Evolutionary conservation across 2,888 invertebrate species (phyloP), one percentile per base, ranked within the genome.

Genomic region (Eilema sororculum): DNA sequence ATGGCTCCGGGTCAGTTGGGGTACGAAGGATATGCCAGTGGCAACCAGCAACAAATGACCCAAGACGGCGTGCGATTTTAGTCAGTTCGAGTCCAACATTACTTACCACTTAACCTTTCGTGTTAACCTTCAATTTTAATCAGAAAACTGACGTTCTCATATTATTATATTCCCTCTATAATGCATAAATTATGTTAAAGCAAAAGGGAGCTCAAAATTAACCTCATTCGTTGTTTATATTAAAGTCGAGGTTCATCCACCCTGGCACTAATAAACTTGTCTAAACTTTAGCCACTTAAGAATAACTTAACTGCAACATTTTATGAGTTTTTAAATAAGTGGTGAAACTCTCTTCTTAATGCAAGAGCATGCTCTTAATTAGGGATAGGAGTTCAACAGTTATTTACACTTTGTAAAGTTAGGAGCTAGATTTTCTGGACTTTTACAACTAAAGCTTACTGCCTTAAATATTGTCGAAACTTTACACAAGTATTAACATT

Each of bases 161-260:
- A n/a, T n/a, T n/a, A n/a, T n/a, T n/a, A 6, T 5, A 46, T 5
- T 73, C 71, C 52, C n/a, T 25, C 52, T 68, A 52, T 67, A 65
- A 64, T 68, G 71, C 69, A 62, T 78, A 77, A 75, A 78, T 78
- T 68, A 65, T 6, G 25, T 57, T 22, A 46, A 76, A 22, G 57
- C 41, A 33, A 24, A 68, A 71, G 30, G 20, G 66, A 69, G 72
- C 68, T 79, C 79, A 71, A 66, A 69, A 69, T 71, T 71, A 72
- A 65, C 52, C 69, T 64, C 41, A 67, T 65, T 52, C 60, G 33
- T 52, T 71, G 68, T 69, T 67, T 67, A 63, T 65, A 66, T 66
- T 66, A 63, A 76, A 59, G 52, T 52, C 24, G 62, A 2, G 63
- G 69, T 57, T 71, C 62, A 78, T 41, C 28, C 68, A 57, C 65